These are phyloP conservation scores for Adineta ricciae DNA, from an alignment of 2,888 invertebrate genomes.

Conservation along the genomic window DNA sequence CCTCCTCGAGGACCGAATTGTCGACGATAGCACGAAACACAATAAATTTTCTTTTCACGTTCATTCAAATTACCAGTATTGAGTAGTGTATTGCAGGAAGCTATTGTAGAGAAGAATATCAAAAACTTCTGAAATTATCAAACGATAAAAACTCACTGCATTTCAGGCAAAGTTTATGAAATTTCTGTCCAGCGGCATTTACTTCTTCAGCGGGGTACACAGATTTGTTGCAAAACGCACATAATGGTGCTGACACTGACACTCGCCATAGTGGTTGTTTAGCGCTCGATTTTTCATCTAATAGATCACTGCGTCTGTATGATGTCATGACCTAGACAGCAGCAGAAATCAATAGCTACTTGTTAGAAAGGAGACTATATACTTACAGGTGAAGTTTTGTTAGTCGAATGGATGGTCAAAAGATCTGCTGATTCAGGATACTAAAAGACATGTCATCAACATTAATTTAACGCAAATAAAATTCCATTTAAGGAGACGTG, in stretches of 20 bases:
- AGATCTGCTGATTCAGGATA: neutral
- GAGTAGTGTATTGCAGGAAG: slow-evolving; percentile 24
- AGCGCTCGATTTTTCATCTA: neutral
- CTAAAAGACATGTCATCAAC: neutral
- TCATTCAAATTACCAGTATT: slow-evolving; percentile 23
- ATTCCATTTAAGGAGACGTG: no score
- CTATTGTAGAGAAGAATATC: neutral
- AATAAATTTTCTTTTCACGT: slow-evolving; percentile 25
- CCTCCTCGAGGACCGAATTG: slow-evolving; percentile 23
- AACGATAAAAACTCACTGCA: neutral
- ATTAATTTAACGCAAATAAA: neutral
- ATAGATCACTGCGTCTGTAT: neutral
- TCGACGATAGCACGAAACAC: slow-evolving; percentile 26
- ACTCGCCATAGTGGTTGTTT: neutral
- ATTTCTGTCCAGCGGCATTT: slow-evolving; percentile 26
- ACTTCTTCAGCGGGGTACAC: slow-evolving; percentile 32
- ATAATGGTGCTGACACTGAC: slow-evolving; percentile 11
- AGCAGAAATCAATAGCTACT: no score
- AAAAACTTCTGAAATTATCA: neutral
- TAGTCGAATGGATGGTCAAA: neutral
- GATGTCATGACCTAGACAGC: neutral
- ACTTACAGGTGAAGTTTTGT: neutral
- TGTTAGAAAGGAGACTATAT: no score
- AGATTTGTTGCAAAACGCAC: slow-evolving; percentile 29
- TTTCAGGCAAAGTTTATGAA: slow-evolving; percentile 32